Base-by-base conservation (phyloP, 2,888 invertebrate genomes). In the Agrochola lota region DNA sequence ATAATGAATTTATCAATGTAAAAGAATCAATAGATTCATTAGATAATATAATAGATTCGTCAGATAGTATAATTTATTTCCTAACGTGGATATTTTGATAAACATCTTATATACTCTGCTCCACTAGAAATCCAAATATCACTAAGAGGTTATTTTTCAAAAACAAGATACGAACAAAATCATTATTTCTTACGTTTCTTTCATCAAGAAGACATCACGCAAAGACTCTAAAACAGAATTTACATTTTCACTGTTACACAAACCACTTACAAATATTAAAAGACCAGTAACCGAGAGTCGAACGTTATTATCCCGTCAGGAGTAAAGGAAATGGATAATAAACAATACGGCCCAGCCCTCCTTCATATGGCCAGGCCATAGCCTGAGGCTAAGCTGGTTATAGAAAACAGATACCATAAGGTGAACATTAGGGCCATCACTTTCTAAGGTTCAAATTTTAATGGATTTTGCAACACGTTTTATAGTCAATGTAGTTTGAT, bases 261-360 rank as follows among this genome's bases (percentile, higher is more conserved):
- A n/a, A 66, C n/a, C 35, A 70, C 69, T 52, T 70, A 67, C 63
- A 69, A 74, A 77, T 8, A 74, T 68, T 43, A 72, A 52, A 52
- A 74, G 70, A 73, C 80, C 70, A 67, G 79, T 84, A 75, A 74
- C 55, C 26, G 40, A 70, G 72, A 74, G 40, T 60, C 35, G 55
- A 77, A 60, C 69, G 83, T 79, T 81, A 88, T 88, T 87, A 86
- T 76, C 69, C 77, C 74, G 85, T 76, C 81, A 81, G 55, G 64
- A 81, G 57, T 49, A 77, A 80, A 87, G 87, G 89, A 88, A 88
- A 88, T 88, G 76, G 80, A 76, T 79, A 84, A 87, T 87, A 87
- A 87, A 87, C 78, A 84, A 84, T 74, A 59, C 77, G 40, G 68
- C 67, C 77, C 77, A 79, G 84, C 87, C 82, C 77, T 84, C 76